phyloP scores from a whole-genome alignment of 2,888 invertebrate species.

The Mythimna lalbum region DNA sequence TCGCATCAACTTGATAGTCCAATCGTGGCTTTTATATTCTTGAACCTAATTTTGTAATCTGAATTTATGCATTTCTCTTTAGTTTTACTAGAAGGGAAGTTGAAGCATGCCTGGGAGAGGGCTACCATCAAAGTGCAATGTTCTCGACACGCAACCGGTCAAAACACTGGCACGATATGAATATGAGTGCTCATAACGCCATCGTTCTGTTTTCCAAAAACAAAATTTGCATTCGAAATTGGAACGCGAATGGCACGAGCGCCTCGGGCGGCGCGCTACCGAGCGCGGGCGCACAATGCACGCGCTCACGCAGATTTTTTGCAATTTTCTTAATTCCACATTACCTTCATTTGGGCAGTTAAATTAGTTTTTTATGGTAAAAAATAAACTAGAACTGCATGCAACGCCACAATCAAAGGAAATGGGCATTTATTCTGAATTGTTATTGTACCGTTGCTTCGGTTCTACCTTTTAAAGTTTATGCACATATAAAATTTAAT shows the following conservation, averaged over 20 bases:
- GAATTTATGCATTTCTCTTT: constrained; percentile 15
- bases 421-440: constrained; percentile 67
- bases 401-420: constrained; percentile 70
- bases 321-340: constrained; percentile 76
- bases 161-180: constrained; percentile 74
- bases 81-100: constrained; percentile 45
- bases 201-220: constrained; percentile 76
- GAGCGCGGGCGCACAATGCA: constrained; percentile 77
- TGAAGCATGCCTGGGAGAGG: constrained; percentile 57
- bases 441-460: constrained; percentile 48
- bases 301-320: constrained; percentile 69
- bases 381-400: constrained; percentile 63
- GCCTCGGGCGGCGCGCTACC: constrained; percentile 86
- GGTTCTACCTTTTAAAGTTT: constrained; percentile 34
- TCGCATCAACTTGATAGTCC: neutral
- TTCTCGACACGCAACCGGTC: constrained; percentile 80
- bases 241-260: constrained; percentile 87
- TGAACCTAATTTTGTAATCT: constrained; percentile 8
- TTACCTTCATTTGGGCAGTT: constrained; percentile 70
- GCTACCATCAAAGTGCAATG: constrained; percentile 77
- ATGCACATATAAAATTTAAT: constrained; percentile 44
- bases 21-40: neutral
- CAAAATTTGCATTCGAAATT: constrained; percentile 88
- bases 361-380: constrained; percentile 64
- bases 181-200: constrained; percentile 71